phyloP scores from a whole-genome alignment of 2,113 vertebrate genomes.

The Pipra filicauda region DNA sequence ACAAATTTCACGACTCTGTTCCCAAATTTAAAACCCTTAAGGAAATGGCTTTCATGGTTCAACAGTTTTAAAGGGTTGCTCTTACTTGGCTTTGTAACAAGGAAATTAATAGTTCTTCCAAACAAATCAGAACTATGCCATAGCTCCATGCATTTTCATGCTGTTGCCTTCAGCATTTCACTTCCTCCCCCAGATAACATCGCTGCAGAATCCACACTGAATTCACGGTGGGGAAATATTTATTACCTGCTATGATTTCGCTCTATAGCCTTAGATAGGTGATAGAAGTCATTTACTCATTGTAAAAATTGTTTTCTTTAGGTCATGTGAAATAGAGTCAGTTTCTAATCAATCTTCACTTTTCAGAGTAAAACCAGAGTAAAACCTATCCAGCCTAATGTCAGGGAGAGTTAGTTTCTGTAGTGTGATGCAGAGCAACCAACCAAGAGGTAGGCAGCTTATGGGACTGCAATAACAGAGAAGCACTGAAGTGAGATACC shows the following conservation, averaged over 20 bases:
- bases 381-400: slow-evolving; percentile 62
- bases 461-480: neutral
- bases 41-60: slow-evolving; percentile 92
- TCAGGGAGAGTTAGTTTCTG: slow-evolving; percentile 62
- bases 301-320: slow-evolving; percentile 72
- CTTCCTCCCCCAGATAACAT: slow-evolving; percentile 59
- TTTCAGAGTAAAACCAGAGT: slow-evolving; percentile 33
- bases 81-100: slow-evolving; percentile 88
- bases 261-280: slow-evolving; percentile 22
- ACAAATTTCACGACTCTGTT: slow-evolving; percentile 87
- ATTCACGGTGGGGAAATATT: slow-evolving; percentile 66
- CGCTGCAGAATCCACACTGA: slow-evolving; percentile 44
- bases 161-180: slow-evolving; percentile 64
- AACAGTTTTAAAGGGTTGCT: slow-evolving; percentile 86
- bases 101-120: slow-evolving; percentile 91
- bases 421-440: slow-evolving; percentile 41
- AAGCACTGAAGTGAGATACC: slow-evolving; percentile 30
- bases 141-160: slow-evolving; percentile 77
- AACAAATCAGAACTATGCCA: slow-evolving; percentile 89
- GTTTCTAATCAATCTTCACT: slow-evolving; percentile 77
- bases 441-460: neutral
- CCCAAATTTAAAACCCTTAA: slow-evolving; percentile 86
- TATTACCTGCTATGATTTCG: slow-evolving; percentile 63
- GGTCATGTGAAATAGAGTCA: slow-evolving; percentile 58
- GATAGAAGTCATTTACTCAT: slow-evolving; percentile 42